Evolutionary conservation across 2,888 invertebrate genomes (phyloP), one percentile per base, ranked within the genome.

Genomic region (Acronicta aceris): DNA sequence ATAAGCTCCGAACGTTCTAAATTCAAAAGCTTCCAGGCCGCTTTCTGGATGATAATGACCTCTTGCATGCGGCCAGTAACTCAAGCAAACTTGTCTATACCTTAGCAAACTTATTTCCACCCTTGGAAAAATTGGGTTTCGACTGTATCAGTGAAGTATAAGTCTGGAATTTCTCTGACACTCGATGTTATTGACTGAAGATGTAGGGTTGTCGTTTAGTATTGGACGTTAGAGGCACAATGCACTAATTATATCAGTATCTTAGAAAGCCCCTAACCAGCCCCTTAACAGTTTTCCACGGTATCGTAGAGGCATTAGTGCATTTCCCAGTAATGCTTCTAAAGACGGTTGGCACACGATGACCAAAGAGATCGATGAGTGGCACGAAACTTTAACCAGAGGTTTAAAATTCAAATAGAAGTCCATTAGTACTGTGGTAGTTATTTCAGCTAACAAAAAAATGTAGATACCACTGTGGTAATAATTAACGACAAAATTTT

Each of bases 241-340:
- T 92, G 89, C 89, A 92, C 92, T 94, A 94, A 94, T 92, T 88
- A 92, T 91, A 94, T 94, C 93, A 94, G 89, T 86, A 88, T 92
- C 93, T 93, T 90, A 92, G 94, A 91, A 93, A 93, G 93, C 93
- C 91, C 78, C 92, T 90, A 92, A 92, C 92, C 92, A 91, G 87
- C 93, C 94, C 94, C 94, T 94, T 94, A 94, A 93, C 94, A 93
- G 93, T 94, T 94, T 94, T 94, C 91, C 92, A 86, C 84, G 81
- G 91, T 90, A 91, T 91, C 84, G 91, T 74, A 88, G 87, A 84
- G 85, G 94, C 93, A 92, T 94, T 94, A 94, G 93, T 92, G 93
- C 93, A 94, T 93, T 94, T 93, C 89, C 77, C 90, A 83, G 90
- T 94, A 94, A 94, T 94, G 91, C 93, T 86, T 85, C 90, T 89